Conservation (phyloP, 2,797 vertebrate genomes). For the Chlorospingus flavigularis region DNA sequence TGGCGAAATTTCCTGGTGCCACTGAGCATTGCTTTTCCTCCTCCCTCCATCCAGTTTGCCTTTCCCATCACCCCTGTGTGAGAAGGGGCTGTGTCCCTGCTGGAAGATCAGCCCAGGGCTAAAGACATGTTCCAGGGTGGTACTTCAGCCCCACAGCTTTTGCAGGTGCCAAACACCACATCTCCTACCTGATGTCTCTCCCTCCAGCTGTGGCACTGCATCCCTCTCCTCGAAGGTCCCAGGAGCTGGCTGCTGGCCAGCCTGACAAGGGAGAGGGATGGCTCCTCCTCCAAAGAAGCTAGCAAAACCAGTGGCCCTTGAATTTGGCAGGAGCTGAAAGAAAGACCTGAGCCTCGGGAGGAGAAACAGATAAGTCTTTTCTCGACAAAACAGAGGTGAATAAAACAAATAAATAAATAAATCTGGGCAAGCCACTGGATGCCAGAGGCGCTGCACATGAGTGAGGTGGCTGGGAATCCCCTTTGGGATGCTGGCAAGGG, state of each 20-base stretch:
- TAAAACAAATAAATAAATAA: slow-evolving; percentile 47
- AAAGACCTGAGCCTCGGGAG: neutral
- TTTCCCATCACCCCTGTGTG: fast-evolving
- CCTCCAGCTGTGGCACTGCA: fast-evolving
- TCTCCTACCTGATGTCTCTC: neutral
- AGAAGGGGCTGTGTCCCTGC: fast-evolving
- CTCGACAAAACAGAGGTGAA: slow-evolving; percentile 44
- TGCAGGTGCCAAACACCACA: neutral
- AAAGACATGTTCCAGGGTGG: neutral
- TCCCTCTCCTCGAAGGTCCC: neutral
- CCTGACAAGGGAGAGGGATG: fast-evolving
- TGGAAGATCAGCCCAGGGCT: neutral
- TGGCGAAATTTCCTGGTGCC: neutral
- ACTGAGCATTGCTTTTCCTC: fast-evolving
- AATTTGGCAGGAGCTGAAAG: slow-evolving; percentile 30
- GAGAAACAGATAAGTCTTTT: slow-evolving; percentile 27
- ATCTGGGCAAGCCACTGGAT: neutral
- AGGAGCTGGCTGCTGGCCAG: neutral
- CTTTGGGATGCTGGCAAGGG: slow-evolving; percentile 50
- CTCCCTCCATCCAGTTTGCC: neutral
- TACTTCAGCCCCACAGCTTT: neutral
- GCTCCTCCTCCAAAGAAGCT: neutral
- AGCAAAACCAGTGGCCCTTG: neutral
- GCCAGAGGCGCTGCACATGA: neutral
- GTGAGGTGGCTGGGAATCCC: slow-evolving; percentile 60